Evolutionary conservation across 2,113 vertebrate genomes (phyloP).

Genomic region (Indicator maculatus): DNA sequence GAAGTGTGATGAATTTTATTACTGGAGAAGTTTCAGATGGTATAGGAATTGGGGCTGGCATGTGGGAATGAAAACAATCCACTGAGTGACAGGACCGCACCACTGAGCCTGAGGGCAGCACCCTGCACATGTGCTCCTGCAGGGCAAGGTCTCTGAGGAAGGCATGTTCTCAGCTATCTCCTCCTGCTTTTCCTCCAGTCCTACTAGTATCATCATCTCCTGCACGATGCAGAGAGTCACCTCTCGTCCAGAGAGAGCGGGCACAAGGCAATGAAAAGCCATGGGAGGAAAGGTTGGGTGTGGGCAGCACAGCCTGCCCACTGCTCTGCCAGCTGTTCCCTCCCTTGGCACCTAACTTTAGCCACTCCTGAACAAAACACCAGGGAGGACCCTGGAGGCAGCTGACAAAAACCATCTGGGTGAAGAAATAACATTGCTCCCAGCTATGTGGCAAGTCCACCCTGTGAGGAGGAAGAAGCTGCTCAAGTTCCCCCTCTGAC

Average conservation of each 20-base stretch:
- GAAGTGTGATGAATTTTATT: neutral
- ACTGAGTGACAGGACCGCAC: neutral
- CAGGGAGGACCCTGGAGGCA: neutral
- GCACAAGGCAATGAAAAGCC: neutral
- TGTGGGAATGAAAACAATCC: neutral
- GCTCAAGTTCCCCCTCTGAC: neutral
- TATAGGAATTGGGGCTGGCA: neutral
- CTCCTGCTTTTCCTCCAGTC: neutral
- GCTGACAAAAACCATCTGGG: neutral
- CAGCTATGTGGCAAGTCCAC: neutral
- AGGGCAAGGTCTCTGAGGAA: neutral
- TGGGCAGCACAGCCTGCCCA: accelerated
- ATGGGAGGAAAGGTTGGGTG: neutral
- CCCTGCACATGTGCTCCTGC: accelerated
- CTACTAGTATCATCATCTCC: neutral
- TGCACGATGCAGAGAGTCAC: accelerated
- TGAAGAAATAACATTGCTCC: constrained; percentile 7
- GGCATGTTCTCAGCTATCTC: neutral
- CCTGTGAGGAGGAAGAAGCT: neutral
- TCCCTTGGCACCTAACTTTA: neutral
- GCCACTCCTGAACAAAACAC: neutral
- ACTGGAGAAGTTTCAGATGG: constrained; percentile 20
- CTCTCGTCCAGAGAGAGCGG: neutral
- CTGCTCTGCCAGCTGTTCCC: neutral
- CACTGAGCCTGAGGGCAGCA: neutral